Percentiles rank a stretch among this genome's conserved stretches.
Evolutionary conservation across 2,113 vertebrate species (phyloP).

Genomic region (Burhinus bistriatus): DNA sequence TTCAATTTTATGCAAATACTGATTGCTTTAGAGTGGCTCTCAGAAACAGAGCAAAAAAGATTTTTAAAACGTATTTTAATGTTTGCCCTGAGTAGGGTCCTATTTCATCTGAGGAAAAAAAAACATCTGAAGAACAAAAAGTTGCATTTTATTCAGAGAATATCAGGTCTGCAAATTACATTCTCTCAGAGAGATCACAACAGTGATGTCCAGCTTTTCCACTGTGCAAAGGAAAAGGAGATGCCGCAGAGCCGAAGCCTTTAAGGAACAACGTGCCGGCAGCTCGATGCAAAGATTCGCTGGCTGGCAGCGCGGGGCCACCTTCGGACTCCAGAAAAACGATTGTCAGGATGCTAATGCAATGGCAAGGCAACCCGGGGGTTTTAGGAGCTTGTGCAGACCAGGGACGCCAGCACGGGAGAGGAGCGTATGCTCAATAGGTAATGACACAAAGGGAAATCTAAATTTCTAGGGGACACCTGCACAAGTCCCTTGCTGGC

Average conservation of each 20-base stretch:
- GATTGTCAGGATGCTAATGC: rapidly evolving
- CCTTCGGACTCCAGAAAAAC: not conserved
- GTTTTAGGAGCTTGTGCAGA: not conserved
- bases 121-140: not conserved
- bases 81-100: not conserved
- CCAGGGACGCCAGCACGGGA: not conserved
- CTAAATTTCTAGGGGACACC: not conserved
- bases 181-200: not conserved
- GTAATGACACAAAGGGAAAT: not conserved
- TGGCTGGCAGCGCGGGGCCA: not conserved
- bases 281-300: not conserved
- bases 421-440: not conserved
- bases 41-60: not conserved
- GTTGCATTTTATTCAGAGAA: not conserved
- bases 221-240: not conserved
- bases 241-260: not conserved
- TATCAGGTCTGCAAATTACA: not conserved
- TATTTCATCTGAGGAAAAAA: not conserved
- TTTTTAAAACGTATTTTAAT: not conserved
- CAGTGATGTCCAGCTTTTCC: not conserved
- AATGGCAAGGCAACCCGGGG: not conserved
- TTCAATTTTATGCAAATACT: not conserved
- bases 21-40: not conserved
- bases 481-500: not conserved
- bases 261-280: not conserved